Percentiles rank a stretch among this genome's conserved stretches.
phyloP scores from a whole-genome alignment of 2,888 invertebrate species.

The Tachystola acroxantha region DNA sequence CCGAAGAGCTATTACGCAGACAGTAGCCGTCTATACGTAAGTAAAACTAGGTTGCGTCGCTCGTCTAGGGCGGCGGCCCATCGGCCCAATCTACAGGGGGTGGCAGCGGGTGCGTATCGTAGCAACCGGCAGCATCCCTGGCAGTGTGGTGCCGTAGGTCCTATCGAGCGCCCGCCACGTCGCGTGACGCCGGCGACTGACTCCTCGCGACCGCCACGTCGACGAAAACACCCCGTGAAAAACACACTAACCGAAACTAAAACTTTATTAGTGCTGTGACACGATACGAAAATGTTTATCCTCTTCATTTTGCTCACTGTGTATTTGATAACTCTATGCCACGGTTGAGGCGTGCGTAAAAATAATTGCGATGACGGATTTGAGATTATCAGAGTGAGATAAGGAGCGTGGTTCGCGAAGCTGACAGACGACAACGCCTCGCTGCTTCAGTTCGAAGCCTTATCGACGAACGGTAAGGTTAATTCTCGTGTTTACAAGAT shows the following conservation, averaged over 20 bases:
- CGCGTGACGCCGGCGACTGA: slow-evolving; percentile 14
- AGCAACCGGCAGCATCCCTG: slow-evolving; percentile 75
- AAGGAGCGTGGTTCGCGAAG: slow-evolving; percentile 25
- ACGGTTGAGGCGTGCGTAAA: slow-evolving; percentile 42
- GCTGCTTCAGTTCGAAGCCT: slow-evolving; percentile 1
- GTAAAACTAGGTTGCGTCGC: slow-evolving; percentile 69
- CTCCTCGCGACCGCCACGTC: slow-evolving; percentile 16
- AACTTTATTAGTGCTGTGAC: slow-evolving; percentile 28
- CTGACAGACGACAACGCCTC: slow-evolving; percentile 1
- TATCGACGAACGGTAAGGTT: slow-evolving; percentile 3
- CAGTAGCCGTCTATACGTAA: slow-evolving; percentile 55
- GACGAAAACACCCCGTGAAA: slow-evolving; percentile 15
- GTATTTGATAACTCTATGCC: slow-evolving; percentile 68
- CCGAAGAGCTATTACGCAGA: slow-evolving; percentile 69
- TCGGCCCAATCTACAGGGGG: slow-evolving; percentile 48
- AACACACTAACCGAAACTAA: slow-evolving; percentile 8
- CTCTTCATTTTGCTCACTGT: slow-evolving; percentile 66
- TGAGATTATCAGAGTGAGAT: slow-evolving; percentile 39
- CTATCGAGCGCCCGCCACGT: slow-evolving; percentile 46
- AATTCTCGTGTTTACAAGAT: too few species aligned
- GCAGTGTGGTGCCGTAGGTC: slow-evolving; percentile 55
- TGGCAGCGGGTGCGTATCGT: slow-evolving; percentile 63
- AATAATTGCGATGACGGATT: slow-evolving; percentile 40
- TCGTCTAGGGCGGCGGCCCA: slow-evolving; percentile 62
- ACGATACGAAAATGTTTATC: slow-evolving; percentile 57